Evolutionary conservation across 2,113 vertebrate species (phyloP).

Genomic region (Pampusana beccarii): DNA sequence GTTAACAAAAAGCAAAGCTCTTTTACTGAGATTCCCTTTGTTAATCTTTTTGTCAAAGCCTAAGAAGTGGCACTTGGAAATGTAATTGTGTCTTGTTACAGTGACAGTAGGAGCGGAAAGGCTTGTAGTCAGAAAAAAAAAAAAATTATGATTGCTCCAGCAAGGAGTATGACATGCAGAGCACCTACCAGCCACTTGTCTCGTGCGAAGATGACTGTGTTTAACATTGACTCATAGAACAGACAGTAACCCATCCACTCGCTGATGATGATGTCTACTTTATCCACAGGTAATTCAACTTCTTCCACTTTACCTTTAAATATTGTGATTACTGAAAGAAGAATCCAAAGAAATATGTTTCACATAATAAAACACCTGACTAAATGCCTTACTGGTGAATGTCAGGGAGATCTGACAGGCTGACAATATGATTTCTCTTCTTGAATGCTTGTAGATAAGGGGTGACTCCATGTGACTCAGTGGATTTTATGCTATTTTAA

Average conservation of each 20-base stretch:
- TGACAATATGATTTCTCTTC: not conserved
- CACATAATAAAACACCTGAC: slow-evolving; percentile 52
- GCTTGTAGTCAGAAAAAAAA: slow-evolving; percentile 1
- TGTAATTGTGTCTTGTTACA: not conserved
- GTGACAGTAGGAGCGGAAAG: not conserved
- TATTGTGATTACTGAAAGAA: slow-evolving; percentile 94
- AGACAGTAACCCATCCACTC: slow-evolving; percentile 99
- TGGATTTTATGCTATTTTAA: not conserved
- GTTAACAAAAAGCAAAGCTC: slow-evolving; percentile 18
- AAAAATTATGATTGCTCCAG: not conserved
- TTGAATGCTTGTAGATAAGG: not conserved
- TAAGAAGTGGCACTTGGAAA: not conserved
- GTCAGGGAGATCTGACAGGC: not conserved
- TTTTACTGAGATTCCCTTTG: not conserved
- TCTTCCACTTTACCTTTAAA: slow-evolving; percentile 98
- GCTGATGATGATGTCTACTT: slow-evolving; percentile 98
- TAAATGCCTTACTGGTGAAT: not conserved
- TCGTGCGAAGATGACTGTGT: slow-evolving; percentile 96
- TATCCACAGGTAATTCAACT: slow-evolving; percentile 93
- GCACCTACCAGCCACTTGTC: slow-evolving; percentile 97
- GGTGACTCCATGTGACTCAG: not conserved
- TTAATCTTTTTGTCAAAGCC: not conserved
- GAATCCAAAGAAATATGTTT: slow-evolving; percentile 52
- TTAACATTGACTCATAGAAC: slow-evolving; percentile 99
- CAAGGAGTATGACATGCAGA: slow-evolving; percentile 6